Evolutionary conservation across 1,140 invertebrate species (phyloP), one percentile per base, ranked within the genome.

Genomic region (Drosophila varians): DNA sequence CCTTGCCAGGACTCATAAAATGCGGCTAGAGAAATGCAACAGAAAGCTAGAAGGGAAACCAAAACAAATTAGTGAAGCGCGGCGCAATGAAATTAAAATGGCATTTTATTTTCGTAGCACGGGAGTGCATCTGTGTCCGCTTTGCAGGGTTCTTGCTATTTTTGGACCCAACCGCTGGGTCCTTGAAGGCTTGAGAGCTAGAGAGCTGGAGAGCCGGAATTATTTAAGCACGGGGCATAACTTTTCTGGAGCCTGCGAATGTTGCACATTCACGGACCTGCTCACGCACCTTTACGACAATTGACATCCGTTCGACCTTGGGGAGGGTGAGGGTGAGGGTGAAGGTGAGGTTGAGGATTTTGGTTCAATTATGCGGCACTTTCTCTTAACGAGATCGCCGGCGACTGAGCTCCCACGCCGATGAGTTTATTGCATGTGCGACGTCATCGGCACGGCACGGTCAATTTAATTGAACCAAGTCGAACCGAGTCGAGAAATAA

Each of bases 401-500:
- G 42, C 36, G 36, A 25, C 31, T 34, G 60, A 25, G 18, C 73
- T 76, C 73, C 74, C 76, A 79, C 76, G 58, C 76, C 52, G 45
- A 70, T 57, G 70, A 68, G 54, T 66, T 52, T 57, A 74, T 68
- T 74, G 49, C 52, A 56, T 68, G 52, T 57, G 68, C 77, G 52
- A 73, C 77, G 77, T 82, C 61, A 77, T 47, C 64, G 12, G 45
- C 28, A 31, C 28, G 28, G 36, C 56, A 53, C 78, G 77, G 77
- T 82, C 78, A 82, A 82, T 82, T 82, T 45, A 82, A 83, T 82
- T 82, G 77, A 82, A 77, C 77, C 51, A 82, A 66, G 56, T 51
- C 51, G n/a, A n/a, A n/a, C n/a, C n/a, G n/a, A n/a, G 53, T 55
- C 60, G 36, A 38, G 12, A 38, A 61, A 43, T 45, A 49, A 42